phyloP scores from a whole-genome alignment of 2,113 vertebrate genomes.

The Capreolus pygargus region DNA sequence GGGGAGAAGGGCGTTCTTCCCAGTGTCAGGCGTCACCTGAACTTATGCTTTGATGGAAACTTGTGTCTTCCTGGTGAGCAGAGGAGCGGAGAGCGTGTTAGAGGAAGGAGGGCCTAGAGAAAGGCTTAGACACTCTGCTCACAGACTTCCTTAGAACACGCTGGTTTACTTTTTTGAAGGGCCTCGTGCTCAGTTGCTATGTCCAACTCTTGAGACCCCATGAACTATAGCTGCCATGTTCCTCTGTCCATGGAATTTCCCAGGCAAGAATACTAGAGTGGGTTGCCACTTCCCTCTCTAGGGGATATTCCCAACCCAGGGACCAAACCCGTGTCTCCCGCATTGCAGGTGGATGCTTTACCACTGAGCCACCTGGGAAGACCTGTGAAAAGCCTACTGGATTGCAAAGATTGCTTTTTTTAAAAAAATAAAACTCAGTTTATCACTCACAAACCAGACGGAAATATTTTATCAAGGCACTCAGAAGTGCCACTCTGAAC shows the following conservation, averaged over 20 bases:
- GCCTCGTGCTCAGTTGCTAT: background rate
- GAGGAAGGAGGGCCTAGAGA: background rate
- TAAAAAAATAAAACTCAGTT: background rate
- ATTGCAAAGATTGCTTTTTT: background rate
- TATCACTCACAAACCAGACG: background rate
- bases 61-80: too few species aligned
- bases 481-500: background rate
- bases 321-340: background rate
- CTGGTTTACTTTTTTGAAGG: background rate
- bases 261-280: background rate
- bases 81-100: accelerated
- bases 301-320: background rate
- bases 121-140: background rate
- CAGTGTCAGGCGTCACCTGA: accelerated
- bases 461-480: background rate
- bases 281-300: background rate
- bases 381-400: background rate
- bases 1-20: background rate
- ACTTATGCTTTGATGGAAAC: background rate
- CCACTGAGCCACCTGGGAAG: background rate
- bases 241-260: background rate
- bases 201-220: background rate
- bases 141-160: background rate
- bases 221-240: background rate
- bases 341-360: background rate